Percentiles rank a stretch among this genome's conserved stretches.
Evolutionary conservation across 92 coral and sea anemone genomes (phyloP).

Genomic region (Umimayanthus kanabou): DNA sequence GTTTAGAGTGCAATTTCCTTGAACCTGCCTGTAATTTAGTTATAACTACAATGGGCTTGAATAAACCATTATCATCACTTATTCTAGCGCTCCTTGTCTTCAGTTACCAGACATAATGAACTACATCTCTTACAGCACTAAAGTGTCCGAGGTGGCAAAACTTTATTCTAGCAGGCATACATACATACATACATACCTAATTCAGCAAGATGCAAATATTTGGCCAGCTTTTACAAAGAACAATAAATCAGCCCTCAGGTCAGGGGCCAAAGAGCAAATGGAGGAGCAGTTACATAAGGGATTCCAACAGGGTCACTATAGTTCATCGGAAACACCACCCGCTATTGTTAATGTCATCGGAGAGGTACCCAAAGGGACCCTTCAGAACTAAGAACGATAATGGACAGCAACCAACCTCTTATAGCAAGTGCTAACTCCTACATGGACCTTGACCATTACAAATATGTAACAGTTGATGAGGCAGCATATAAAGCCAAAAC

Average conservation of each 20-base stretch:
- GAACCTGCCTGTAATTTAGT: no score
- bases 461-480: conserved; percentile 44
- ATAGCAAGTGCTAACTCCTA: conserved; percentile 26
- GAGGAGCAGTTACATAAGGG: conserved; percentile 44
- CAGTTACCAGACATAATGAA: no score
- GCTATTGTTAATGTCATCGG: conserved; percentile 38
- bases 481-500: conserved; percentile 30
- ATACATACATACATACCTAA: no score
- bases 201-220: conserved; percentile 34
- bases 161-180: no score
- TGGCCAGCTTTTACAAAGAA: conserved; percentile 23
- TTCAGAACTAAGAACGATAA: conserved; percentile 32
- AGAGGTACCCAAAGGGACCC: conserved; percentile 48
- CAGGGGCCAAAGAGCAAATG: conserved; percentile 43
- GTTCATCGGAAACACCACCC: conserved; percentile 16
- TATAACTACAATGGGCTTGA: no score
- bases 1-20: no score
- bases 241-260: conserved; percentile 21
- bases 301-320: conserved; percentile 39
- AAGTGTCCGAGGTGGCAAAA: no score
- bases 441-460: conserved; percentile 49
- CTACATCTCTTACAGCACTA: no score
- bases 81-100: no score
- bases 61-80: no score
- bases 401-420: conserved; percentile 41